Base-by-base conservation (phyloP, 2,113 vertebrate species). In the Catharus bicknelli region DNA sequence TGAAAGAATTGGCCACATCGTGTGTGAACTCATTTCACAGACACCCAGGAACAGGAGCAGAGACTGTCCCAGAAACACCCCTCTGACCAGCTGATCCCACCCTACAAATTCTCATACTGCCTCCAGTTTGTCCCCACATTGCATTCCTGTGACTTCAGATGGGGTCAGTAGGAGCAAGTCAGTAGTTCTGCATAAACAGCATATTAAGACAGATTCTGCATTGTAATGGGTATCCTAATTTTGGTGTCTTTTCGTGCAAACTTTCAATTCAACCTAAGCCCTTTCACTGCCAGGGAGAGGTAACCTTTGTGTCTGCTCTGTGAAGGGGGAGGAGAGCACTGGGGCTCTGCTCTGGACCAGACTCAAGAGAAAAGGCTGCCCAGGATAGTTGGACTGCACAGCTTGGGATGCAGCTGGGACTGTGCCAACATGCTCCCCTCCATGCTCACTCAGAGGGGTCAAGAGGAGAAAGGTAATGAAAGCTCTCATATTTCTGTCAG, bases 21-120 rank as follows among this genome's bases (percentile, higher is more conserved):
- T 74, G 48, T 40, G n/a, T 87, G 74, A 92, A 85, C 40, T 89
- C 53, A 34, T 86, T 91, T 66, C 4, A 4, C 79, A 90, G 75
- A 74, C 3, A 2, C 30, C 43, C 47, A 78, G 53, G 82, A 83
- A 40, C 32, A 45, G 43, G 45, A 91, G 73, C 51, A 77, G 90
- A 81, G 30, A 30, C 36, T 88, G 63, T 75, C 68, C 51, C 61
- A 81, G 80, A 75, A 91, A 88, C 63, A 58, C 17, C 27, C 55
- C 19, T 70, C 61, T 47, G 34, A n/a, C 29, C 2, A 0, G 58
- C 8, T 61, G 47, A 73, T 68, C n/a, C 27, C 77, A 53, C 38
- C 53, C 63, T 70, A 50, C 45, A 90, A 57, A 90, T 64, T 66
- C 63, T 66, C 58, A 29, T 85, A 29, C 32, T 76, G 54, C 25